Conservation (phyloP, 2,797 vertebrate species). For the Lates japonicus region DNA sequence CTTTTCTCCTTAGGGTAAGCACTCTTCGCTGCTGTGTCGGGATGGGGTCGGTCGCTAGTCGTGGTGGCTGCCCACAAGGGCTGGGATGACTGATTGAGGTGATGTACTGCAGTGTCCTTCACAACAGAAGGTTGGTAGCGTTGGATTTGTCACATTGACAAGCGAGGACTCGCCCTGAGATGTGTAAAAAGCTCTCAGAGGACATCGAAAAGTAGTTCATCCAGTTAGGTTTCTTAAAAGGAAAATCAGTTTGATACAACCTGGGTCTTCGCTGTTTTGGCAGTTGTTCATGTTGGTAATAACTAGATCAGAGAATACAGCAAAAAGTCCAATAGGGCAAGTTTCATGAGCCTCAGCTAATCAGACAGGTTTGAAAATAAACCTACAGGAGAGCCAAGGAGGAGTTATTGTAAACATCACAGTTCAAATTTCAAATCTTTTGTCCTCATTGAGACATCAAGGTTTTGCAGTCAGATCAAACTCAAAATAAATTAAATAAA, state of each 20-base stretch:
- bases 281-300: not conserved
- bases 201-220: conserved; percentile 9
- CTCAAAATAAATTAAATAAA: not conserved
- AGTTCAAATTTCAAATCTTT: not conserved
- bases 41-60: conserved; percentile 75
- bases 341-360: conserved; percentile 7
- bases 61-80: conserved; percentile 75
- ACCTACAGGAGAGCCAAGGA: not conserved
- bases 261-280: not conserved
- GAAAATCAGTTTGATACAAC: conserved; percentile 17
- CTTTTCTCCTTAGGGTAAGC: conserved; percentile 89
- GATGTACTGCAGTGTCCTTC: conserved; percentile 82
- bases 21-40: conserved; percentile 79
- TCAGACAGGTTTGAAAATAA: conserved; percentile 31
- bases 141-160: conserved; percentile 72
- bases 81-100: conserved; percentile 86
- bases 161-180: conserved; percentile 45
- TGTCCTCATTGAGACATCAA: not conserved
- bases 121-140: conserved; percentile 74
- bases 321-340: not conserved
- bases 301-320: conserved; percentile 6
- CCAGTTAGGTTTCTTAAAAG: conserved; percentile 23
- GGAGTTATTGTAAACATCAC: not conserved
- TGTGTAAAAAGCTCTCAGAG: conserved; percentile 36
- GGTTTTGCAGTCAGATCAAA: not conserved